Percentiles rank a stretch among this genome's conserved stretches.
phyloP scores from a whole-genome alignment of 1,140 invertebrate species.

The Zaprionus ghesquierei region DNA sequence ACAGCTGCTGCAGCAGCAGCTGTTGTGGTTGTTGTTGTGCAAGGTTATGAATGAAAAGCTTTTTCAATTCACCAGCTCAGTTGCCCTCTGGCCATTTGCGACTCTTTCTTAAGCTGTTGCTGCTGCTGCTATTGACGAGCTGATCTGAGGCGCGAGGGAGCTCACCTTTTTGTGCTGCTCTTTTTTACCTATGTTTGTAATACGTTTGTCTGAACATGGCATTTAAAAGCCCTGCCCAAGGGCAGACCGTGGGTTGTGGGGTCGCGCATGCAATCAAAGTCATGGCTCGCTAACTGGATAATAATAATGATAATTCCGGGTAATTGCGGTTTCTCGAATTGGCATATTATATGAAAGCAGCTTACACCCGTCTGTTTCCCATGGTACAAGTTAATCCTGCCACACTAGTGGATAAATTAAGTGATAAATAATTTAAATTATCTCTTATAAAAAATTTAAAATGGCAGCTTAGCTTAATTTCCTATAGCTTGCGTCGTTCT shows the following conservation, averaged over 20 bases:
- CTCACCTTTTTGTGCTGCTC: conserved; percentile 22
- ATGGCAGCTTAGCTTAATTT: too few relatives aligned
- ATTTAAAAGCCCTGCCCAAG: conserved; percentile 9
- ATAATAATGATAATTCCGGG: conserved; percentile 27
- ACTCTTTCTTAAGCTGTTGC: not conserved
- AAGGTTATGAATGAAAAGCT: conserved; percentile 81
- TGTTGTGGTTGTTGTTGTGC: conserved; percentile 33
- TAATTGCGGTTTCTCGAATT: not conserved
- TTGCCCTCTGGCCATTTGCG: conserved; percentile 45
- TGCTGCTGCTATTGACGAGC: conserved; percentile 6
- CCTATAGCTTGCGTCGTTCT: not conserved
- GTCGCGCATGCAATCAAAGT: not conserved
- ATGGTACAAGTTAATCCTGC: not conserved
- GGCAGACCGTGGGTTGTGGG: too few relatives aligned
- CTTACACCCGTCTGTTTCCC: not conserved
- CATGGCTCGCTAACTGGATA: not conserved
- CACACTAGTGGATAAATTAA: too few relatives aligned
- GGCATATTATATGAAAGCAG: not conserved
- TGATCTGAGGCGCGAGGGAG: not conserved
- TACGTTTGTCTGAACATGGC: conserved; percentile 14
- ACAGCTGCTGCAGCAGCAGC: not conserved
- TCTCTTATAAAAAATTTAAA: too few relatives aligned
- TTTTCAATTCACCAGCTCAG: conserved; percentile 52
- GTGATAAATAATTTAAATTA: too few relatives aligned
- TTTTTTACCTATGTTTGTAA: conserved; percentile 4